Evolutionary conservation across 2,888 invertebrate species (phyloP).

Genomic region (Taphrorychus bicolor): DNA sequence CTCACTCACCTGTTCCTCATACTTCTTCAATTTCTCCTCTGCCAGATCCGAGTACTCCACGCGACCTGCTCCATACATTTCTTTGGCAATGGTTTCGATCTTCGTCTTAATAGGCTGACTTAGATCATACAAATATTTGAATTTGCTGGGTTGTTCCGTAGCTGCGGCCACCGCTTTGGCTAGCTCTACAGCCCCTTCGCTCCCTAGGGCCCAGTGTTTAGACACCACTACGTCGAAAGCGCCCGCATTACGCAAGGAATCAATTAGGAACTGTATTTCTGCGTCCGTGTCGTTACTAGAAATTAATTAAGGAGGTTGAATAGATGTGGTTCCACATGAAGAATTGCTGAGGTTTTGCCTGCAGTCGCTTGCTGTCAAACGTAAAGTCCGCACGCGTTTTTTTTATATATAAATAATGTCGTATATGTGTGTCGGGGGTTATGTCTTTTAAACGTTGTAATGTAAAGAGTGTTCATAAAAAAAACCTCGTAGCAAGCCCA

Average conservation of each 20-base stretch:
- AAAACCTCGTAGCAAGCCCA: too few species aligned
- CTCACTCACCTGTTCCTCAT: slow-evolving; percentile 74
- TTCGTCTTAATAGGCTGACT: slow-evolving; percentile 81
- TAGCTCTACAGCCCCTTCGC: slow-evolving; percentile 83
- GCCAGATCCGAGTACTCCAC: slow-evolving; percentile 81
- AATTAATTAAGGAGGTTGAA: background rate
- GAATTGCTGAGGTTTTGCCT: too few species aligned
- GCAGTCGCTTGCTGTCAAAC: too few species aligned
- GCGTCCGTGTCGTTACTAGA: slow-evolving; percentile 82
- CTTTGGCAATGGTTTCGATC: slow-evolving; percentile 83
- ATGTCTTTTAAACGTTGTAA: too few species aligned
- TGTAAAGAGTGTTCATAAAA: too few species aligned
- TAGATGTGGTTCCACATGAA: background rate
- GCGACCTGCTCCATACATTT: slow-evolving; percentile 96
- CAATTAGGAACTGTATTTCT: slow-evolving; percentile 81
- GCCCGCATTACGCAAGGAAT: slow-evolving; percentile 76
- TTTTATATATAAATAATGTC: too few species aligned
- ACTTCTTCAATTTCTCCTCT: slow-evolving; percentile 71
- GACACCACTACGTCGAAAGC: slow-evolving; percentile 89
- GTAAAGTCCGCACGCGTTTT: too few species aligned
- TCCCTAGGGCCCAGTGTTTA: slow-evolving; percentile 90
- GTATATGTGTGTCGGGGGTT: too few species aligned
- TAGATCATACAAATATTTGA: slow-evolving; percentile 75
- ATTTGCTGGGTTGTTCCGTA: slow-evolving; percentile 68
- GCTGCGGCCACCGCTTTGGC: slow-evolving; percentile 88